A percentile compares a stretch with the other conserved stretches of the same genome.
phyloP scores from a whole-genome alignment of 2,797 vertebrate species.

The Gallinago nigripennis region DNA sequence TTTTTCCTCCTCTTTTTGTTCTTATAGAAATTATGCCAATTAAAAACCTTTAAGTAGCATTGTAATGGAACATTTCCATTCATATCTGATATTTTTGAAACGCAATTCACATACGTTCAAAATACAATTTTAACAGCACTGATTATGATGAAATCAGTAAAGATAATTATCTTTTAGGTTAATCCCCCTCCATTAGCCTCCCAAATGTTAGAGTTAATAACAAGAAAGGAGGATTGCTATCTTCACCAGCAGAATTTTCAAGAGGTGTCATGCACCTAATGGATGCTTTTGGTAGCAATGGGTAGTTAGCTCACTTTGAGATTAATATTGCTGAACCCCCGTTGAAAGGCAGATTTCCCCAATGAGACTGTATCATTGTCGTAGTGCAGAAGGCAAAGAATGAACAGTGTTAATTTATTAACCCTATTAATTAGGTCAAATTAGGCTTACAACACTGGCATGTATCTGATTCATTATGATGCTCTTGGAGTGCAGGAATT shows the following conservation, averaged over 20 bases:
- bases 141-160: not conserved
- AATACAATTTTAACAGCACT: not conserved
- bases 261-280: rapidly evolving
- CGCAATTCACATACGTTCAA: not conserved
- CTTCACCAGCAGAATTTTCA: not conserved
- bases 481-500: not conserved
- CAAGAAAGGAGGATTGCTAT: not conserved
- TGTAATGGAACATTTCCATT: not conserved
- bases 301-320: not conserved
- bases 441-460: not conserved
- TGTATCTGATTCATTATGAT: not conserved
- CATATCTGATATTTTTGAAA: not conserved
- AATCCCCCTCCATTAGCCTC: not conserved
- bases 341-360: not conserved
- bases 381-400: not conserved
- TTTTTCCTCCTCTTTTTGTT: not conserved
- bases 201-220: not conserved
- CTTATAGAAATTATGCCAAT: not conserved
- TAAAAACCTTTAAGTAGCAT: not conserved
- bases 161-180: not conserved
- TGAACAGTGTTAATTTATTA: not conserved
- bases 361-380: no score
- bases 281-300: not conserved
- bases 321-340: not conserved
- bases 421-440: not conserved